Percentiles rank a stretch among this genome's conserved stretches.
These are phyloP conservation scores for Pterois miles DNA, from an alignment of 2,797 vertebrate species.

Conservation along the genomic window DNA sequence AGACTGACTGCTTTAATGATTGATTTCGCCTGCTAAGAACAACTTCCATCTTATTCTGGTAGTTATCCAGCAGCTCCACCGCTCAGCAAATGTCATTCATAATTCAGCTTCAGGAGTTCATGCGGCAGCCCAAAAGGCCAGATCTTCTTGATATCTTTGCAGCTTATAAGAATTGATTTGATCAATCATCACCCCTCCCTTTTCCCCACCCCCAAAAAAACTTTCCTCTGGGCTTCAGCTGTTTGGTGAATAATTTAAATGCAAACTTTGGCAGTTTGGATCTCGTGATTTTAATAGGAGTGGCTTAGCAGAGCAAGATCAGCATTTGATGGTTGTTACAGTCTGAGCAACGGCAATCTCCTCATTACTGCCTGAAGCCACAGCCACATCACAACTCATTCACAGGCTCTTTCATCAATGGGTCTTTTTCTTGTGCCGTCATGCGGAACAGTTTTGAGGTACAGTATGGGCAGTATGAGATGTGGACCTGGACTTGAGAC, in stretches of 20 bases:
- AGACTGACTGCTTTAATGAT: constrained; percentile 50
- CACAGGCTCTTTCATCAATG: constrained; percentile 10
- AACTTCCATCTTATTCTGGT: constrained; percentile 23
- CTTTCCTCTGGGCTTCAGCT: not conserved
- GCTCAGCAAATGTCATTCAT: constrained; percentile 70
- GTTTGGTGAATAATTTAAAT: constrained; percentile 53
- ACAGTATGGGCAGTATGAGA: not conserved
- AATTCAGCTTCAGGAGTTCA: constrained; percentile 54
- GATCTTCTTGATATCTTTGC: constrained; percentile 34
- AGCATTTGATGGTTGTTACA: not conserved
- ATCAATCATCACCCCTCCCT: constrained; percentile 28
- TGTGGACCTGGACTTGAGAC: too few species aligned
- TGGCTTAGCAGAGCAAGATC: constrained; percentile 9
- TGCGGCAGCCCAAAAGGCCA: constrained; percentile 17
- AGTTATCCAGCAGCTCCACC: constrained; percentile 44
- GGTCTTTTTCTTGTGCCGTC: not conserved
- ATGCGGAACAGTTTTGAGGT: not conserved
- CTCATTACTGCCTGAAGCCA: not conserved
- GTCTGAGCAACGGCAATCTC: constrained; percentile 4
- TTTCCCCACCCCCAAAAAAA: not conserved
- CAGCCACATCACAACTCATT: not conserved
- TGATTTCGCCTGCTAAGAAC: constrained; percentile 35
- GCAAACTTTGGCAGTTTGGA: constrained; percentile 38
- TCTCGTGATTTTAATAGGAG: not conserved
- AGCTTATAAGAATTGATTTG: constrained; percentile 35